Evolutionary conservation across 1,140 invertebrate genomes (phyloP), one percentile per base, ranked within the genome.

Genomic region (Hirudo medicinalis): DNA sequence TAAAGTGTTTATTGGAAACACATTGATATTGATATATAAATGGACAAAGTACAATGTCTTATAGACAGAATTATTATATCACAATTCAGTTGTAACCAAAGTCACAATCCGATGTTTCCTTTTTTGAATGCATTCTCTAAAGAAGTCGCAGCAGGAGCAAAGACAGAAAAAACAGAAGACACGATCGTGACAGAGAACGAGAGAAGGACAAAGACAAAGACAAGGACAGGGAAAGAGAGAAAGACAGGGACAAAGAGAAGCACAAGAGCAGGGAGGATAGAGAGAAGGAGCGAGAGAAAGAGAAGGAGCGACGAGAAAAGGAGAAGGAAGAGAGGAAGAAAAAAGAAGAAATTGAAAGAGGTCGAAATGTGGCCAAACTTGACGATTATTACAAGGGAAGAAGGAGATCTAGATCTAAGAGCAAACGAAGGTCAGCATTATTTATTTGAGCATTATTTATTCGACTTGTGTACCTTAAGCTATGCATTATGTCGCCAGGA

Each of bases 261-360:
- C 57, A 32, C 57, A 71, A 63, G 29, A 55, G 32, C 54, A 0
- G 36, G n/a, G 43, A 60, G 54, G 54, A 73, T 43, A 25, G 25
- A 19, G 57, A 53, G 63, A 20, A 71, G 53, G 69, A 71, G 57
- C 40, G 27, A 69, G 53, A 71, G 72, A 60, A 55, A 60, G 8
- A 53, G 69, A 55, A 54, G 32, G 53, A 69, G n/a, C 57, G 20
- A 36, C 27, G 40, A 71, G 20, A 54, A 54, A 49, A 54, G 32
- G n/a, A 71, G 36, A 29, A 53, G 22, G 29, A 29, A 13, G 27
- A 71, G 53, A 36, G 25, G 25, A 55, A 53, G 19, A 49, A 36
- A n/a, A 36, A 32, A 20, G 32, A 55, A 9, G 29, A 32, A 29
- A 36, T 36, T 22, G 67, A 55, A 32, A 8, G 57, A 63, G 57